Percentiles rank a stretch among this genome's conserved stretches.
Evolutionary conservation across 2,797 vertebrate species (phyloP).

Genomic region (Poeciliopsis gracilis): DNA sequence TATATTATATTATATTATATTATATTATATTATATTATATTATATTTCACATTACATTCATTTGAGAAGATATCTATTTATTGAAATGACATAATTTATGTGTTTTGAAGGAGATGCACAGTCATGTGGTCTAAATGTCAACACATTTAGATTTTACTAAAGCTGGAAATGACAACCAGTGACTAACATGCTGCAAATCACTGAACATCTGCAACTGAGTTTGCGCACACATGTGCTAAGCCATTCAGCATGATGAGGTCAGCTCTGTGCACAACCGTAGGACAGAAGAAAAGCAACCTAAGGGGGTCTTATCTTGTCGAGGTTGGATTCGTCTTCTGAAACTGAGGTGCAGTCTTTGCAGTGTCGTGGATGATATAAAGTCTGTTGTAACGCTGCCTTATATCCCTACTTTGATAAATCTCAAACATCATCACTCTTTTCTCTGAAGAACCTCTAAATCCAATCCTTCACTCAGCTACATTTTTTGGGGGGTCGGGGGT

Average conservation of each 20-base stretch:
- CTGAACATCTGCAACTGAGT: conserved; percentile 33
- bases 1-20: conserved; percentile 21
- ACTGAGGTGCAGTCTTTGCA: background rate
- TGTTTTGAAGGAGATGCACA: background rate
- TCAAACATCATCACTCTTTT: background rate
- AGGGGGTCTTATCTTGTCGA: background rate
- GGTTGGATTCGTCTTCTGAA: background rate
- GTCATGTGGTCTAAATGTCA: conserved; percentile 2
- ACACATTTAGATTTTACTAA: background rate
- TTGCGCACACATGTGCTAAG: background rate
- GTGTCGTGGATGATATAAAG: background rate
- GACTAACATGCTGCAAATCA: conserved; percentile 39
- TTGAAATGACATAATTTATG: background rate
- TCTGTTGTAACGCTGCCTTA: background rate
- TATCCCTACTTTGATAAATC: background rate
- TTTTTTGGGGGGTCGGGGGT: background rate
- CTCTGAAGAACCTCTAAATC: conserved; percentile 11
- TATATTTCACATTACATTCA: background rate
- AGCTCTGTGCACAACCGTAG: background rate
- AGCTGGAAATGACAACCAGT: conserved; percentile 21
- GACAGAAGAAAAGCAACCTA: conserved; percentile 1
- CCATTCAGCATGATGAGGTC: conserved; percentile 4
- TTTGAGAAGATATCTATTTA: background rate
- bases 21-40: conserved; percentile 4
- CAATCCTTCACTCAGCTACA: background rate